These are phyloP conservation scores for Drosophila teissieri DNA, from an alignment of 1,140 invertebrate genomes.

Conservation along the genomic window DNA sequence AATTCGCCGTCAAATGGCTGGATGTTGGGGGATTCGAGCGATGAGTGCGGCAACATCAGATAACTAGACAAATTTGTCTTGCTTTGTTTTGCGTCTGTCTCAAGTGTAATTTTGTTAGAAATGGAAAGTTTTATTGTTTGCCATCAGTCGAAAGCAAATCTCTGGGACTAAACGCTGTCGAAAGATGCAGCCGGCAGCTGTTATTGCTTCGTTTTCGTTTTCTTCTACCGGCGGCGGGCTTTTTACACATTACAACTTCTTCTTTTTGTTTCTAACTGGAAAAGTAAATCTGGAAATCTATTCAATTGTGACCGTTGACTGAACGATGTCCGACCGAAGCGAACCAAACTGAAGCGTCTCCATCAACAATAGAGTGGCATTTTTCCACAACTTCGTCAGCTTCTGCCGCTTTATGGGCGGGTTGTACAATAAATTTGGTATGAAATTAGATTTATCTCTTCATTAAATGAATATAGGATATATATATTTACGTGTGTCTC, in stretches of 20 bases:
- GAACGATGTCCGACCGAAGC: slow-evolving; percentile 2
- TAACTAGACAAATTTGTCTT: slow-evolving; percentile 74
- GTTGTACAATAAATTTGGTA: slow-evolving; percentile 45
- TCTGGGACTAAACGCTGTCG: slow-evolving; percentile 69
- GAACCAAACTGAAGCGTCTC: slow-evolving; percentile 1
- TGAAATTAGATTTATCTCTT: slow-evolving; percentile 50
- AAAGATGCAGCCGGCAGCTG: slow-evolving; percentile 61
- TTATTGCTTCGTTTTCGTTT: slow-evolving; percentile 12
- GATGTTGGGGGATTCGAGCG: slow-evolving; percentile 15
- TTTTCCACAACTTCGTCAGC: slow-evolving; percentile 17
- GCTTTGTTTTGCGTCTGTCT: slow-evolving; percentile 50
- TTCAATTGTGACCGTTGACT: slow-evolving; percentile 60
- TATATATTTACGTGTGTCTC: slow-evolving; percentile 14
- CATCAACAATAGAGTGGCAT: slow-evolving; percentile 34
- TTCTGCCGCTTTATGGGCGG: slow-evolving; percentile 25
- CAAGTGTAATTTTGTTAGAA: slow-evolving; percentile 74
- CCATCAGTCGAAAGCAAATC: slow-evolving; percentile 67
- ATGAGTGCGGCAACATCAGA: slow-evolving; percentile 33
- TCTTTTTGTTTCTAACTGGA: slow-evolving; percentile 64
- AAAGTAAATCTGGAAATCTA: slow-evolving; percentile 65
- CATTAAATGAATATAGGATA: slow-evolving; percentile 44
- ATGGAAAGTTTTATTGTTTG: slow-evolving; percentile 79
- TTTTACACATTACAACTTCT: slow-evolving; percentile 5
- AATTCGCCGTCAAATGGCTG: slow-evolving; percentile 26
- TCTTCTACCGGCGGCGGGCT: background rate